Percentiles rank a stretch among this genome's conserved stretches.
Conservation (phyloP, 1,140 invertebrate species). For the Thereuonema tuberculata region DNA sequence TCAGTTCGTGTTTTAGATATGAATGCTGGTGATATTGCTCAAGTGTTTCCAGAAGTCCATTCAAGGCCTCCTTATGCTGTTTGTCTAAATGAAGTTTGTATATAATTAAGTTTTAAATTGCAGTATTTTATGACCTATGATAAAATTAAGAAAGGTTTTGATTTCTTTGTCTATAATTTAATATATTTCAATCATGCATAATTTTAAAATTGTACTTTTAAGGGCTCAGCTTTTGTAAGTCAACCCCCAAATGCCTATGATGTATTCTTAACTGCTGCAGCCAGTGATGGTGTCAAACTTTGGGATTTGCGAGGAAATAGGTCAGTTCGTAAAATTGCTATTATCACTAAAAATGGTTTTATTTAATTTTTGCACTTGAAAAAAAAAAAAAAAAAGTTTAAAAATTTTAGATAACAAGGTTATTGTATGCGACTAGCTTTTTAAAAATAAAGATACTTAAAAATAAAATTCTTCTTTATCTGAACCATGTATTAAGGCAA, state of each 20-base stretch:
- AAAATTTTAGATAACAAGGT: too few species aligned
- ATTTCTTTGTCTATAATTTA: too few species aligned
- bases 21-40: constrained; percentile 27
- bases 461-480: too few species aligned
- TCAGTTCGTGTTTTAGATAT: constrained; percentile 30
- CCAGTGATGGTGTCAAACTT: constrained; percentile 31
- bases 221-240: constrained; percentile 28
- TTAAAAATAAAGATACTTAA: too few species aligned
- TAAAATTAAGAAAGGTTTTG: too few species aligned
- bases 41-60: constrained; percentile 25
- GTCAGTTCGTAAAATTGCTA: constrained; percentile 14
- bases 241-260: constrained; percentile 29
- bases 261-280: constrained; percentile 30
- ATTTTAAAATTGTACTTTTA: neutral
- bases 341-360: neutral
- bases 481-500: too few species aligned
- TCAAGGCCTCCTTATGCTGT: constrained; percentile 27
- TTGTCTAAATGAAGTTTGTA: constrained; percentile 28
- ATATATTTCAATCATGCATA: too few species aligned
- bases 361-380: neutral
- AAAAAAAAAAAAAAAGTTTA: too few species aligned
- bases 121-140: too few species aligned
- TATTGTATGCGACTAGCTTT: too few species aligned
- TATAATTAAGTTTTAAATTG: too few species aligned
- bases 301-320: constrained; percentile 33